A percentile compares a stretch with the other conserved stretches of the same genome.
Evolutionary conservation across 1,140 invertebrate genomes (phyloP).

Genomic region (Musca vetustissima): DNA sequence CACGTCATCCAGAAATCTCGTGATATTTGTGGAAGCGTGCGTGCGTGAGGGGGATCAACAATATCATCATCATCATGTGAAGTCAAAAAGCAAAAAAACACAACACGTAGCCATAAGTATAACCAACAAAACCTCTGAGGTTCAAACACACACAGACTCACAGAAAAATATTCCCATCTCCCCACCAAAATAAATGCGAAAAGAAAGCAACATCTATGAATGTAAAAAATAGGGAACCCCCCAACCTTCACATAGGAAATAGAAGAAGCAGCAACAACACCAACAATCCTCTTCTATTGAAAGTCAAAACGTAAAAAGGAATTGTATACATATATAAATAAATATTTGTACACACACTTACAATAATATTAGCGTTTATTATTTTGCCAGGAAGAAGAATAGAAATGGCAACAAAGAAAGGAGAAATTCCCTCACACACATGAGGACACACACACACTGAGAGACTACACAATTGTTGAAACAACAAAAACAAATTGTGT

Average conservation of each 20-base stretch:
- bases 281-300: neutral
- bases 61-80: too few species aligned
- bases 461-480: neutral
- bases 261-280: neutral
- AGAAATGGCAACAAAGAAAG: neutral
- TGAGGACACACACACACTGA: neutral
- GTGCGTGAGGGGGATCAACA: too few species aligned
- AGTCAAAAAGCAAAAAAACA: neutral
- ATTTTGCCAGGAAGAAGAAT: slow-evolving; percentile 4
- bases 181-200: too few species aligned
- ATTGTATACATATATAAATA: slow-evolving; percentile 22
- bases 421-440: neutral
- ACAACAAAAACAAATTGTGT: too few species aligned
- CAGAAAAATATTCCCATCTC: neutral
- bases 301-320: neutral
- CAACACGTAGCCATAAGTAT: neutral
- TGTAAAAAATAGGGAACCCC: neutral
- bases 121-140: neutral
- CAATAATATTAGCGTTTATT: slow-evolving; percentile 21
- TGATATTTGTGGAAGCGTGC: neutral
- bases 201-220: too few species aligned
- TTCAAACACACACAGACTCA: neutral
- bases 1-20: slow-evolving; percentile 19
- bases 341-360: slow-evolving; percentile 18
- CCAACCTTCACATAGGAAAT: neutral